phyloP scores from a whole-genome alignment of 2,113 vertebrate species.

The Phylloscopus whistleri region DNA sequence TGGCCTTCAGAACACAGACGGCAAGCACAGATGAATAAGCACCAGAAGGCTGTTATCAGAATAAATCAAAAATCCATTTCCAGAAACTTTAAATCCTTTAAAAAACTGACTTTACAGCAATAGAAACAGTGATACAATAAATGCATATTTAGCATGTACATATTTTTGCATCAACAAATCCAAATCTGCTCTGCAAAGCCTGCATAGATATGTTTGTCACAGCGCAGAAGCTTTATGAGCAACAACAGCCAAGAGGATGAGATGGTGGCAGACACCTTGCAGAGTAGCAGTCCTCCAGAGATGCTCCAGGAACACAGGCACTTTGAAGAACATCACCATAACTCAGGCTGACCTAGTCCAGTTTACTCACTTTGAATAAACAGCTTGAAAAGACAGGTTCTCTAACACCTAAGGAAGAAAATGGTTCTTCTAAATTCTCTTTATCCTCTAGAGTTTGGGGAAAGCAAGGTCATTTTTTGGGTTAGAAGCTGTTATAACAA shows the following conservation, averaged over 20 bases:
- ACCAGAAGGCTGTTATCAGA: background rate
- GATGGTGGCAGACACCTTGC: background rate
- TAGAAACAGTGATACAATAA: background rate
- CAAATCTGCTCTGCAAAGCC: background rate
- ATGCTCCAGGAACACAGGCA: background rate
- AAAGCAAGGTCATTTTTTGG: background rate
- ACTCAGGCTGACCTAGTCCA: background rate
- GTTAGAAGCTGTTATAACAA: background rate
- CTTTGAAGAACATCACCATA: background rate
- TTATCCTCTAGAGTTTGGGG: background rate
- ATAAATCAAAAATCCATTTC: constrained; percentile 17
- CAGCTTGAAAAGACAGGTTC: background rate
- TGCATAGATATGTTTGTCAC: background rate
- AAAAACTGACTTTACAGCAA: background rate
- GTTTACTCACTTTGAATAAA: background rate
- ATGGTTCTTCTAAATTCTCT: background rate
- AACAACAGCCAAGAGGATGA: background rate
- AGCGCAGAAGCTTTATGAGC: background rate
- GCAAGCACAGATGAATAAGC: background rate
- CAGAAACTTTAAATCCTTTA: background rate
- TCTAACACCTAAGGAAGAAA: background rate
- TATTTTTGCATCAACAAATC: background rate
- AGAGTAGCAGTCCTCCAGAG: background rate
- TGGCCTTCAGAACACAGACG: background rate
- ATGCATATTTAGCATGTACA: background rate